Base-by-base conservation (phyloP, 2,888 invertebrate species). In the Catocala fraxini region DNA sequence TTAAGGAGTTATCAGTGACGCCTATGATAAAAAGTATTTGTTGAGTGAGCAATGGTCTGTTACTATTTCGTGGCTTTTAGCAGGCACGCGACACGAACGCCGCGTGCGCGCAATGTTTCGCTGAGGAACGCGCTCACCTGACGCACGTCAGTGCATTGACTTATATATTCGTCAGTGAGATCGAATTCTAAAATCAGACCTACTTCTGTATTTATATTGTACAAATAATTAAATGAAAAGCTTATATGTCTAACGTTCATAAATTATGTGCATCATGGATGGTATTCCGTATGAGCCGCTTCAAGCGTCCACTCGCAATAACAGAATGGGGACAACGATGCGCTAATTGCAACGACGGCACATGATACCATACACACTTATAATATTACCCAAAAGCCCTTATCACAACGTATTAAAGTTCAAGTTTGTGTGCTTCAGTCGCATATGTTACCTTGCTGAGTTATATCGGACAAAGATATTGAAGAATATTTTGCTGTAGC, bases 271-370 rank as follows among this genome's bases (percentile, higher is more conserved):
- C 46, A 57, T 39, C 33, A 12, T 53, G 56, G 61, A 67, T 49
- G 61, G 39, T 51, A n/a, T n/a, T n/a, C n/a, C n/a, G n/a, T n/a
- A 58, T 48, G 62, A 59, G 51, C 55, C 54, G n/a, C 58, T 58
- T 51, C 47, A 65, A 64, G 55, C 71, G 58, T 71, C 63, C 70
- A 70, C 73, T 71, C 59, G 70, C 73, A 80, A 79, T 77, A 77
- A 62, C 69, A 70, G 68, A 80, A 80, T 70, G 77, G 60, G 75
- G 63, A 66, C 77, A 73, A 76, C 76, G 75, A 73, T 68, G 75
- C 72, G 73, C 79, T 82, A 82, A 82, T 82, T 79, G 83, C 75
- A 78, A 71, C 66, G 67, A 63, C 70, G 59, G 73, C 71, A 74
- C 63, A 72, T 66, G 70, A 77, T 73, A 78, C 67, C 65, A 60